phyloP scores from a whole-genome alignment of 2,888 invertebrate species.

The Salpingus planirostris region DNA sequence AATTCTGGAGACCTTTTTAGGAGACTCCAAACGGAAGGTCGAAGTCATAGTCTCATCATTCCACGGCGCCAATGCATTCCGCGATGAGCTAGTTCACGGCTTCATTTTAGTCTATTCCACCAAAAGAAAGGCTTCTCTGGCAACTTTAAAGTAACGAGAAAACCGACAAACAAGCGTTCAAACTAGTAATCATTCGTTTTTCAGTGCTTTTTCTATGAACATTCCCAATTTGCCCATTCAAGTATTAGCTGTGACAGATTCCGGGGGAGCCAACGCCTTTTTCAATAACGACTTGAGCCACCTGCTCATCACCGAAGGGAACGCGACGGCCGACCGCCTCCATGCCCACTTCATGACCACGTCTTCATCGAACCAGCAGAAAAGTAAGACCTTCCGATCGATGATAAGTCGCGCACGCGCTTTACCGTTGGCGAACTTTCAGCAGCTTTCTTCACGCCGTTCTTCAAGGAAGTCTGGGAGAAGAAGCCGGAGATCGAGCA shows the following conservation, averaged over 20 bases:
- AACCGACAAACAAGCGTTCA: constrained; percentile 5
- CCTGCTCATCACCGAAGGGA: constrained; percentile 86
- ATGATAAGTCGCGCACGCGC: not conserved
- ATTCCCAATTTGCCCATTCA: constrained; percentile 89
- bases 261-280: constrained; percentile 80
- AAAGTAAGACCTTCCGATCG: constrained; percentile 58
- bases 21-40: constrained; percentile 79
- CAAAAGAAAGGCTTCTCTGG: constrained; percentile 87
- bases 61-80: constrained; percentile 86
- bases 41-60: constrained; percentile 90
- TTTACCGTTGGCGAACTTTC: constrained; percentile 24
- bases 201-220: constrained; percentile 85
- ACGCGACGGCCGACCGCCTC: constrained; percentile 80
- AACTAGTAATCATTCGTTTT: constrained; percentile 21
- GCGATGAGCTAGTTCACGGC: constrained; percentile 88
- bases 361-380: constrained; percentile 73
- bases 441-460: constrained; percentile 92
- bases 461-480: constrained; percentile 95
- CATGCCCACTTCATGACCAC: constrained; percentile 90
- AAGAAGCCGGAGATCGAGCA: constrained; percentile 92
- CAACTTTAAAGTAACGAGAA: constrained; percentile 79
- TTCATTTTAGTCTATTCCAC: constrained; percentile 92
- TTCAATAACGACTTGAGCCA: constrained; percentile 86
- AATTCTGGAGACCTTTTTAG: constrained; percentile 85
- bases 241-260: constrained; percentile 88